Conservation (phyloP, 2,888 invertebrate species). For the Linyphia triangularis region DNA sequence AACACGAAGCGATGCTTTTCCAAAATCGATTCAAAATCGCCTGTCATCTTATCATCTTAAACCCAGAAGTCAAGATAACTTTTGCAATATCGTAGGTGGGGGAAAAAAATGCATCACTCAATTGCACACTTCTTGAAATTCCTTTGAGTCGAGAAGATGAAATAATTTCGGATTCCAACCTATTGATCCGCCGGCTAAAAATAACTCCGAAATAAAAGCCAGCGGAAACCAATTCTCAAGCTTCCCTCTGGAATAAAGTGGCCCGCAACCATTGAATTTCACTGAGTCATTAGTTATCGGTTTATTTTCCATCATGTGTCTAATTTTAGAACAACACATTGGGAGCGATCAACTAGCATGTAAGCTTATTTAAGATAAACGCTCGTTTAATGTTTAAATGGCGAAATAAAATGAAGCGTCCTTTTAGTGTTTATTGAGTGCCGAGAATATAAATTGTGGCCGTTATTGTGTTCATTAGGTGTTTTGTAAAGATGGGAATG, state of each 20-base stretch:
- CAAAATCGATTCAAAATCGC: too few relatives aligned
- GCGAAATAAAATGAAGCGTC: not conserved
- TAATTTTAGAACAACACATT: not conserved
- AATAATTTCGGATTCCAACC: conserved; percentile 21
- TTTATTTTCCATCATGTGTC: not conserved
- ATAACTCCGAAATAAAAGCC: conserved; percentile 60
- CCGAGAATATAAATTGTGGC: not conserved
- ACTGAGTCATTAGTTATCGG: conserved; percentile 7
- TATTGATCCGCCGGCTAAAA: conserved; percentile 62
- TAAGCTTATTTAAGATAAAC: not conserved
- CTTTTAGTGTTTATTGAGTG: not conserved
- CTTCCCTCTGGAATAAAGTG: not conserved
- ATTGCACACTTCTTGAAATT: conserved; percentile 23
- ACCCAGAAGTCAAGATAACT: too few relatives aligned
- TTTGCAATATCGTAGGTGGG: too few relatives aligned
- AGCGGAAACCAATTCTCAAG: conserved; percentile 16
- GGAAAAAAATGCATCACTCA: too few relatives aligned
- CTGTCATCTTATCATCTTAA: too few relatives aligned
- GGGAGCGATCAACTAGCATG: not conserved
- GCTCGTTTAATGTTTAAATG: not conserved
- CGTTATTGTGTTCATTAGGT: not conserved
- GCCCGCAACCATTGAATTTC: conserved; percentile 16
- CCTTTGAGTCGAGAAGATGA: conserved; percentile 7
- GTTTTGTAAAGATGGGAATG: not conserved
- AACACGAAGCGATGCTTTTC: too few relatives aligned